Percentiles rank a stretch among this genome's conserved stretches.
phyloP scores from a whole-genome alignment of 2,888 invertebrate species.

The Nudaria mundana region DNA sequence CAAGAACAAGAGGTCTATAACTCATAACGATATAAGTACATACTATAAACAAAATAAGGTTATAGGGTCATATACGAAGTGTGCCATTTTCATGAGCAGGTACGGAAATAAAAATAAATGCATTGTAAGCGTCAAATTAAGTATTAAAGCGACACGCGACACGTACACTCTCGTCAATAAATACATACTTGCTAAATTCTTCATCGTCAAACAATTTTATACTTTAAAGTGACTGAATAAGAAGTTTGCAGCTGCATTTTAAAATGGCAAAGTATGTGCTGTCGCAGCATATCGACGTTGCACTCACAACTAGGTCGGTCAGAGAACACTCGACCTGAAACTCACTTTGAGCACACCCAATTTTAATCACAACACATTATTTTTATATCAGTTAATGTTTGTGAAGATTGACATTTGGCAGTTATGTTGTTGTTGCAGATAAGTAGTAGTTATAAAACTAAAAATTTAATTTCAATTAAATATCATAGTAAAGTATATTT shows the following conservation, averaged over 20 bases:
- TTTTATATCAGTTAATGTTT: slow-evolving; percentile 31
- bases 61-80: slow-evolving; percentile 42
- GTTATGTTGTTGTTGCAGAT: slow-evolving; percentile 20
- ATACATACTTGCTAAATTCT: slow-evolving; percentile 21
- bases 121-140: slow-evolving; percentile 55
- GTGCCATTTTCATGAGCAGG: slow-evolving; percentile 50
- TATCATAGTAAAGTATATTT: too few relatives aligned
- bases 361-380: slow-evolving; percentile 35
- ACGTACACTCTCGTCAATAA: slow-evolving; percentile 36
- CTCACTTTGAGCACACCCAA: slow-evolving; percentile 41
- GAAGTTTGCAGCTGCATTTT: slow-evolving; percentile 24
- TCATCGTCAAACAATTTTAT: slow-evolving; percentile 33
- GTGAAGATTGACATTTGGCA: slow-evolving; percentile 31
- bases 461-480: too few relatives aligned
- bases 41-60: slow-evolving; percentile 36
- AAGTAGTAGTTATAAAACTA: too few relatives aligned
- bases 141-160: slow-evolving; percentile 49
- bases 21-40: slow-evolving; percentile 18
- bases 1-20: slow-evolving; percentile 14
- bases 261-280: slow-evolving; percentile 35
- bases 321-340: slow-evolving; percentile 59
- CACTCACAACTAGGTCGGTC: slow-evolving; percentile 63
- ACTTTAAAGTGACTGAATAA: slow-evolving; percentile 36
- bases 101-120: slow-evolving; percentile 52
- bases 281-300: slow-evolving; percentile 59